Base-by-base conservation (phyloP, 2,113 vertebrate genomes). In the Callopanchax toddi region DNA sequence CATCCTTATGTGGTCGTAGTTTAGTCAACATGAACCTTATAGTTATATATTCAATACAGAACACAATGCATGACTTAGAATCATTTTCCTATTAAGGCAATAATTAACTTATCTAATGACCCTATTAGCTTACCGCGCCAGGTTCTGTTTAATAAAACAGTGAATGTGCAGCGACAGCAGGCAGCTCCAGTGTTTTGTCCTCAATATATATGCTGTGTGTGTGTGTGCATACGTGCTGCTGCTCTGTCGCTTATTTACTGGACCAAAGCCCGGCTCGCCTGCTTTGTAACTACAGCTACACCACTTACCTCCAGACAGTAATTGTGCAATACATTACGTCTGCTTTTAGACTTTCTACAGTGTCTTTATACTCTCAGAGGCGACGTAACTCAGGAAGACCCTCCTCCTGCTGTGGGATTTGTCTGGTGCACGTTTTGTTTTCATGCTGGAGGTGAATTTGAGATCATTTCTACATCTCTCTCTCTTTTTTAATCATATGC, bases 271-370 rank as follows among this genome's bases (percentile, higher is more conserved):
- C 53, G 11, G 75, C 60, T 26, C 18, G 56, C 69, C 75, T 70
- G 62, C 62, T 58, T 53, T 11, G 61, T 78, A 72, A 80, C 79
- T 54, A 45, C 58, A 40, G n/a, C 59, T 45, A 59, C 63, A 58
- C 53, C 55, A 12, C 64, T 55, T 25, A 18, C 45, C 61, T 45
- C 76, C 51, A 20, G 58, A 58, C 34, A 2, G 42, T 55, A 64
- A 58, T 69, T 71, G 79, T 73, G 76, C 60, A 22, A 63, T 71
- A 57, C 53, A 67, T 82, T 71, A 74, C 13, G 22, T 25, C 63
- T 65, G 71, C 58, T 57, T 46, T 62, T 67, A 57, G 62, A 64
- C 72, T 79, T 78, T 76, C 66, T 69, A 67, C 39, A 4, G 36
- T 37, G 11, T 4, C 55, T 75, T 78, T 43, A 76, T 44, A 34